phyloP scores from a whole-genome alignment of 2,888 invertebrate genomes.

The Keiferia lycopersicella region DNA sequence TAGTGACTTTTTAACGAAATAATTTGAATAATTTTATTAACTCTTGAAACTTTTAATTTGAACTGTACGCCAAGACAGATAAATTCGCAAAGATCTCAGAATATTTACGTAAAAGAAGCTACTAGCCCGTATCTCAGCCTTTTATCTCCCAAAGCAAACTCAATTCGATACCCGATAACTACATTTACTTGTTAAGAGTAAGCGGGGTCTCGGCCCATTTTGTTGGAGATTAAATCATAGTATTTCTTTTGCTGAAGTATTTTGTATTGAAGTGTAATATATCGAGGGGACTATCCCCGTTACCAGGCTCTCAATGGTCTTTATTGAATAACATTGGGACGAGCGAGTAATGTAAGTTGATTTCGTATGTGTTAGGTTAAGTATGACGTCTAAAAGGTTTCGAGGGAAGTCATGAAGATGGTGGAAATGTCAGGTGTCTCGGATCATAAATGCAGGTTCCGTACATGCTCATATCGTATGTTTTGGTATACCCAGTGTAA shows the following conservation, averaged over 20 bases:
- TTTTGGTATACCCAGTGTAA: too few relatives aligned
- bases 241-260: neutral
- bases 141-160: slow-evolving; percentile 10
- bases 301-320: slow-evolving; percentile 38
- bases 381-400: slow-evolving; percentile 53
- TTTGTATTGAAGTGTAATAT: neutral
- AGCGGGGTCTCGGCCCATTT: slow-evolving; percentile 6
- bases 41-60: slow-evolving; percentile 3
- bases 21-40: neutral
- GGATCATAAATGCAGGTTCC: too few relatives aligned
- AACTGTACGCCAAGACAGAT: neutral
- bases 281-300: slow-evolving; percentile 12
- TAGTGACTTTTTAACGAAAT: neutral
- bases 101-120: too few relatives aligned
- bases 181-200: slow-evolving; percentile 11
- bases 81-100: neutral
- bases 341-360: slow-evolving; percentile 44
- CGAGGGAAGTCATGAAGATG: slow-evolving; percentile 28
- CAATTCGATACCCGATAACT: neutral
- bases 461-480: too few relatives aligned
- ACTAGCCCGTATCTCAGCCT: neutral
- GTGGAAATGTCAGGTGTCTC: slow-evolving; percentile 6
- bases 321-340: slow-evolving; percentile 61
- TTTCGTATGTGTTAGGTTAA: slow-evolving; percentile 57
- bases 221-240: slow-evolving; percentile 2